Base-by-base conservation (phyloP, 2,888 invertebrate species). In the Chrysolina americana region DNA sequence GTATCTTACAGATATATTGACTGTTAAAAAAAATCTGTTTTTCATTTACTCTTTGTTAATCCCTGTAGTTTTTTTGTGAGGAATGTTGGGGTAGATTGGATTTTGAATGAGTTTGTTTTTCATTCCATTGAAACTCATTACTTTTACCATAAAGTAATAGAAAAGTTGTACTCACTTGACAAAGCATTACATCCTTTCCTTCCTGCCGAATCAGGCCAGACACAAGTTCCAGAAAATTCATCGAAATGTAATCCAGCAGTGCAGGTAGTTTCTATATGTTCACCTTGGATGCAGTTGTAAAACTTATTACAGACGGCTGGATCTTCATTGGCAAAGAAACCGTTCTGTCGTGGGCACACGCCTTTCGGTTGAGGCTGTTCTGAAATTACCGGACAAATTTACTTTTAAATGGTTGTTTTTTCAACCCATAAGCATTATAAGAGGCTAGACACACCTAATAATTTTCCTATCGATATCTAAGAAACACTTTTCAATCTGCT, bases 291-390 rank as follows among this genome's bases (percentile, higher is more conserved):
- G 87, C 96, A 97, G 89, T 96, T 96, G 91, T 91, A 95, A 92
- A 96, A 97, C 79, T 95, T 88, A 87, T 96, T 94, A 90, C 97
- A 97, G 17, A 95, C 91, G 6, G 92, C 85, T 0, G 93, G 90
- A 84, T 96, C 95, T 10, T 96, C 96, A 90, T 96, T 96, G 53
- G 96, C 94, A 89, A 97, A 97, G 92, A 96, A 96, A 64, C 97
- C 97, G 88, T 96, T 96, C 83, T 93, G 92, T 78, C 97, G 92
- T 21, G 96, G 96, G 86, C 97, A 97, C 78, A 92, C 90, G 62
- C 89, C 88, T 84, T 89, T 93, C 10, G 93, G 89, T 83, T 93
- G 92, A 71, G 97, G 93, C 73, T 94, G 92, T 89, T 96, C 96
- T 96, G 89, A 65, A 86, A 82, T 75, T 23, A 47, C 8, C 50